Conservation (phyloP, 2,888 invertebrate genomes). For the Ptilodon capucinus region DNA sequence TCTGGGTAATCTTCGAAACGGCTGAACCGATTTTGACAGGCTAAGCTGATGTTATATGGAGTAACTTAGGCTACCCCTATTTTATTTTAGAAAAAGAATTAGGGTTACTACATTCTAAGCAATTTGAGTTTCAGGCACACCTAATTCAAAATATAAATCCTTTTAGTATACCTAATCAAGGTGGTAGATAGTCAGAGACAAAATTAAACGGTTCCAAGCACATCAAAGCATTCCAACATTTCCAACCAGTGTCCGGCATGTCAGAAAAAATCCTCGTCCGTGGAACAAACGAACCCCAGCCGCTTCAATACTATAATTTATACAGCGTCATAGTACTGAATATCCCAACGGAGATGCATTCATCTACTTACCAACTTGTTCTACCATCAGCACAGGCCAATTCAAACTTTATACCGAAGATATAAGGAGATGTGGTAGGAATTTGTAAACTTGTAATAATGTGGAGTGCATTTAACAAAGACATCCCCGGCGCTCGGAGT, state of each 20-base stretch:
- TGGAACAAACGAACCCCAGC: constrained; percentile 5
- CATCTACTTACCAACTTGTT: constrained; percentile 8
- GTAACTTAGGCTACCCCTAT: too few relatives aligned
- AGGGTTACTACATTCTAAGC: too few relatives aligned
- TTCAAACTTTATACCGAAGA: constrained; percentile 5
- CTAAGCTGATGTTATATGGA: too few relatives aligned
- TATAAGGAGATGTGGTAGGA: background rate
- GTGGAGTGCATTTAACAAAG: constrained; percentile 33
- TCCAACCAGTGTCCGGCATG: background rate
- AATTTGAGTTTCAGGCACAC: too few relatives aligned
- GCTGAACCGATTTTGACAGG: too few relatives aligned
- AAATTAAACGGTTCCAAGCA: background rate
- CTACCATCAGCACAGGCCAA: background rate
- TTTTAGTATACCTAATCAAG: too few relatives aligned
- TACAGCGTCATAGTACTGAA: constrained; percentile 13
- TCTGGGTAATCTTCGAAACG: too few relatives aligned
- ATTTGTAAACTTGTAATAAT: constrained; percentile 5
- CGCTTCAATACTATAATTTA: constrained; percentile 17
- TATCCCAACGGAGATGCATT: constrained; percentile 25
- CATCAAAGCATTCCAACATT: background rate
- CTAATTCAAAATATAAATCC: too few relatives aligned
- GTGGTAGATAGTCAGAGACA: too few relatives aligned
- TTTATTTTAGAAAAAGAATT: too few relatives aligned
- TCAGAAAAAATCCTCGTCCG: background rate
- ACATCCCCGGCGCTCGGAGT: constrained; percentile 24